Percentiles rank a stretch among this genome's conserved stretches.
Evolutionary conservation across 2,888 invertebrate genomes (phyloP).

Genomic region (Trichogramma evanescens): DNA sequence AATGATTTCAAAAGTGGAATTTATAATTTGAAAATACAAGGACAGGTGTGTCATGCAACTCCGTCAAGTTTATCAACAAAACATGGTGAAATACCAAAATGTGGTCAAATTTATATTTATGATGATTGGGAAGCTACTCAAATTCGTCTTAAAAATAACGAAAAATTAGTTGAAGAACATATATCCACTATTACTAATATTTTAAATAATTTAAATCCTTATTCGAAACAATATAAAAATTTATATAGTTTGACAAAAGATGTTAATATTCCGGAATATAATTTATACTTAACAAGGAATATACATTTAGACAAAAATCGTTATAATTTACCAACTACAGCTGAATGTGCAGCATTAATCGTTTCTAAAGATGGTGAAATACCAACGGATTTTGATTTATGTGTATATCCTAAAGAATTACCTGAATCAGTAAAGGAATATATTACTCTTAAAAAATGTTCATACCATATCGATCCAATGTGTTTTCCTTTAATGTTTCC

Average conservation of each 20-base stretch:
- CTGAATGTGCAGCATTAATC: constrained; percentile 8
- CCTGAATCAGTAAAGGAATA: too few species aligned
- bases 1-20: neutral
- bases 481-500: constrained; percentile 4
- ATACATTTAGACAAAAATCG: too few species aligned
- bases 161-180: constrained; percentile 1
- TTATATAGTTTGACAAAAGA: neutral
- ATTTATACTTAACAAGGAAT: neutral
- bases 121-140: constrained; percentile 13
- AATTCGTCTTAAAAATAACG: neutral
- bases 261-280: neutral
- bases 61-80: too few species aligned
- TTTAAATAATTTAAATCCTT: constrained; percentile 5
- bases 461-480: neutral
- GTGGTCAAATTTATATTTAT: neutral
- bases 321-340: neutral
- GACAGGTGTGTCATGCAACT: neutral
- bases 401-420: neutral
- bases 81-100: neutral
- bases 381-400: neutral
- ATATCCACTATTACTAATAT: too few species aligned
- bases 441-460: too few species aligned
- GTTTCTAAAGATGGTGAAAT: constrained; percentile 5
- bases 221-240: constrained; percentile 1
- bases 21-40: too few species aligned